phyloP scores from a whole-genome alignment of 2,797 vertebrate genomes.

The Gymnoscopelus braueri region DNA sequence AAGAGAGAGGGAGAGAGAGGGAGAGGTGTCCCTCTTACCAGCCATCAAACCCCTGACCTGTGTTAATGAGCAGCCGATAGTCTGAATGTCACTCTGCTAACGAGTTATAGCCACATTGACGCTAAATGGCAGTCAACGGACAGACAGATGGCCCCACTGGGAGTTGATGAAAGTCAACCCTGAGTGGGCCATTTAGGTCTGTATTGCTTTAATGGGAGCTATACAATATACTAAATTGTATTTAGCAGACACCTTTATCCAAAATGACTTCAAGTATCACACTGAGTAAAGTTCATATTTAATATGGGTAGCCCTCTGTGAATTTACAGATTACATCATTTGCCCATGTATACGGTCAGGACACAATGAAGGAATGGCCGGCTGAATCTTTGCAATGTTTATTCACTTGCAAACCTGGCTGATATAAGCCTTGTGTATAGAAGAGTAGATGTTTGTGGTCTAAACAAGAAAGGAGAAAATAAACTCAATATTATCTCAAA shows the following conservation, averaged over 20 bases:
- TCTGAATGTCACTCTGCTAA: constrained; percentile 70
- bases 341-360: no score
- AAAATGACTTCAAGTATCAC: constrained; percentile 66
- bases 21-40: constrained; percentile 59
- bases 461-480: no score
- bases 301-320: constrained; percentile 49
- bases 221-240: constrained; percentile 77
- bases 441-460: no score
- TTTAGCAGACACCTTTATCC: constrained; percentile 76
- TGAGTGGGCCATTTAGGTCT: constrained; percentile 60
- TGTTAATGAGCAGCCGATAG: constrained; percentile 68
- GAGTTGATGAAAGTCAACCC: constrained; percentile 70
- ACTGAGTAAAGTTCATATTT: constrained; percentile 79
- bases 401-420: no score
- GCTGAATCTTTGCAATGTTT: no score
- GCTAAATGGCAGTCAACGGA: constrained; percentile 76
- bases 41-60: constrained; percentile 67
- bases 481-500: no score
- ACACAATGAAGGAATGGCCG: no score
- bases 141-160: constrained; percentile 70
- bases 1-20: constrained; percentile 7
- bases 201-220: constrained; percentile 71
- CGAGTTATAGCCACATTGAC: constrained; percentile 70
- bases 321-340: constrained; percentile 24
- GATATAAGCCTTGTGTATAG: no score